Percentiles rank a stretch among this genome's conserved stretches.
Conservation (phyloP, 2,113 vertebrate genomes). For the Columbina picui region DNA sequence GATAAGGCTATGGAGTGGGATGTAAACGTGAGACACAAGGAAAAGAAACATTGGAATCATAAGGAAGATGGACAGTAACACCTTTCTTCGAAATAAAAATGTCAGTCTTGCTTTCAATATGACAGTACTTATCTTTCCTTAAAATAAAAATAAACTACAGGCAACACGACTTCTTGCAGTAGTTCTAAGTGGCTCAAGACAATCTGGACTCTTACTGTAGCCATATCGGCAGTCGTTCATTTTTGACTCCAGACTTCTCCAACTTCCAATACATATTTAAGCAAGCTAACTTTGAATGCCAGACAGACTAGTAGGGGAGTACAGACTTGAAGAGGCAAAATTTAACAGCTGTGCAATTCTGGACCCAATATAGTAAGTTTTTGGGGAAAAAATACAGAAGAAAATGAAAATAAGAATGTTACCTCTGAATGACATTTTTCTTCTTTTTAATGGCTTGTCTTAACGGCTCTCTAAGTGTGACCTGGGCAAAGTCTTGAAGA, state of each 20-base stretch:
- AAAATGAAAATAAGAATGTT: neutral
- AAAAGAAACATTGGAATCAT: neutral
- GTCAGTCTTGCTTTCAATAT: neutral
- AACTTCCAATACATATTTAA: rapidly evolving
- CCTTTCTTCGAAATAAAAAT: neutral
- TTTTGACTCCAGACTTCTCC: neutral
- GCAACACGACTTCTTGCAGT: neutral
- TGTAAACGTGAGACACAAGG: neutral
- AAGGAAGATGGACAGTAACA: neutral
- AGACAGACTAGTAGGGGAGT: neutral
- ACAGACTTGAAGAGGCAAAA: neutral
- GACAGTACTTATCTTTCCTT: neutral
- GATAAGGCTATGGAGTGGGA: neutral
- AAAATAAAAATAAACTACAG: neutral
- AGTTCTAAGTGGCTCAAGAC: neutral
- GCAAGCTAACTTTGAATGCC: neutral
- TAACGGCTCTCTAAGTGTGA: constrained; percentile 85
- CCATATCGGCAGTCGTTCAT: neutral
- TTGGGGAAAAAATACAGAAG: neutral
- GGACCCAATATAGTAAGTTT: neutral
- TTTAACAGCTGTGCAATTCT: neutral
- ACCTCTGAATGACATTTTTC: constrained; percentile 91
- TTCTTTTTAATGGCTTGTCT: constrained; percentile 91
- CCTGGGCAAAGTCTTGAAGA: constrained; percentile 88
- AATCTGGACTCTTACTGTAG: neutral